Evolutionary conservation across 2,888 invertebrate species (phyloP).

Genomic region (Epirrhoe alternata): DNA sequence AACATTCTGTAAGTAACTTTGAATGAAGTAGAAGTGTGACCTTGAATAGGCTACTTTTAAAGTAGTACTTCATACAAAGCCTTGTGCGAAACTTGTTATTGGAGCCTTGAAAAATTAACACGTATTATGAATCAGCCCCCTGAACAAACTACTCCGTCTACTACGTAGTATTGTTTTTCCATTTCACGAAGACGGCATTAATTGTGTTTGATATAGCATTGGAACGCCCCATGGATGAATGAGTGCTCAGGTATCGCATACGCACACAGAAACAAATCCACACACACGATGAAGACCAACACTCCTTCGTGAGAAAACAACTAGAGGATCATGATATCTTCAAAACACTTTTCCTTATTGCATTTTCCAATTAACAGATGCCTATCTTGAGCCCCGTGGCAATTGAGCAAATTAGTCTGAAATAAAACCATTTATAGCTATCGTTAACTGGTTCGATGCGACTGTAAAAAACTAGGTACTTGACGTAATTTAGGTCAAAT

Average conservation of each 20-base stretch:
- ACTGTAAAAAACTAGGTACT: slow-evolving; percentile 55
- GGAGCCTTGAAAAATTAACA: not conserved
- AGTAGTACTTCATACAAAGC: not conserved
- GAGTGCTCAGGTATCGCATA: no score
- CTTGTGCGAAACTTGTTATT: not conserved
- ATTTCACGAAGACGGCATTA: no score
- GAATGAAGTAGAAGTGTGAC: not conserved
- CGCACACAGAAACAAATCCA: no score
- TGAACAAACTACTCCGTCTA: not conserved
- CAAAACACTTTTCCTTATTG: slow-evolving; percentile 7
- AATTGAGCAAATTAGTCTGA: slow-evolving; percentile 40
- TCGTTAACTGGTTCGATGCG: slow-evolving; percentile 58
- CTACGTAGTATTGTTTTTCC: not conserved
- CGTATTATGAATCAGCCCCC: not conserved
- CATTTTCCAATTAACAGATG: slow-evolving; percentile 32
- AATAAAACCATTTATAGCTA: slow-evolving; percentile 50
- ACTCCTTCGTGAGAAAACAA: no score
- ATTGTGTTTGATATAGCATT: no score
- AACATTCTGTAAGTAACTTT: not conserved
- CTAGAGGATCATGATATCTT: not conserved
- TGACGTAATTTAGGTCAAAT: not conserved
- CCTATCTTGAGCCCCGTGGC: slow-evolving; percentile 30
- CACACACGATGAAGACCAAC: no score
- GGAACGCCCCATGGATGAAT: no score
- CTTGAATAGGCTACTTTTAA: not conserved